These are phyloP conservation scores for Mellilla xanthometata DNA, from an alignment of 2,888 invertebrate species.

Conservation along the genomic window DNA sequence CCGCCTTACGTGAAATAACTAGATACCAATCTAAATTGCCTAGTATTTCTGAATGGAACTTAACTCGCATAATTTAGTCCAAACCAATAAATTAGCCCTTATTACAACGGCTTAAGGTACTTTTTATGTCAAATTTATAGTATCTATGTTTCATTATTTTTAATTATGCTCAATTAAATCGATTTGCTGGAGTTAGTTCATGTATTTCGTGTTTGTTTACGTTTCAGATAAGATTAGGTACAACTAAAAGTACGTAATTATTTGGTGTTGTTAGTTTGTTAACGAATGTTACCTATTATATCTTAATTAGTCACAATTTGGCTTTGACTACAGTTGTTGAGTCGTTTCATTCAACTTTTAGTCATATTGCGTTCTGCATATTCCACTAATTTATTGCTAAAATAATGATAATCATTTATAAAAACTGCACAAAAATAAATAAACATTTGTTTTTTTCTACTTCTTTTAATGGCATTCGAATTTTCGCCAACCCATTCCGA, in stretches of 20 bases:
- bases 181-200: constrained; percentile 1
- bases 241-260: constrained; percentile 1
- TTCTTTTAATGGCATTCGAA: too few species aligned
- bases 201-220: constrained; percentile 10
- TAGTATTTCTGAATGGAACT: constrained; percentile 35
- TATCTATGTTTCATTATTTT: constrained; percentile 4
- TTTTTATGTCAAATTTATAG: background rate
- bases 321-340: too few species aligned
- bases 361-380: too few species aligned
- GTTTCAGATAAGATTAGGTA: constrained; percentile 3
- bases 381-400: too few species aligned
- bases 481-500: too few species aligned
- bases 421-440: too few species aligned
- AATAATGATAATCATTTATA: too few species aligned
- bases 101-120: constrained; percentile 6
- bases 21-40: constrained; percentile 62
- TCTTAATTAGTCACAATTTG: too few species aligned
- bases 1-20: constrained; percentile 54
- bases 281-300: too few species aligned
- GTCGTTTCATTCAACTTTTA: too few species aligned
- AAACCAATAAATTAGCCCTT: constrained; percentile 6
- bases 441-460: too few species aligned
- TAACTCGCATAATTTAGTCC: constrained; percentile 9
- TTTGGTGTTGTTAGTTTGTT: background rate
- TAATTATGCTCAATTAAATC: constrained; percentile 13